Evolutionary conservation across 2,888 invertebrate genomes (phyloP).

Genomic region (Drosophila affinis): DNA sequence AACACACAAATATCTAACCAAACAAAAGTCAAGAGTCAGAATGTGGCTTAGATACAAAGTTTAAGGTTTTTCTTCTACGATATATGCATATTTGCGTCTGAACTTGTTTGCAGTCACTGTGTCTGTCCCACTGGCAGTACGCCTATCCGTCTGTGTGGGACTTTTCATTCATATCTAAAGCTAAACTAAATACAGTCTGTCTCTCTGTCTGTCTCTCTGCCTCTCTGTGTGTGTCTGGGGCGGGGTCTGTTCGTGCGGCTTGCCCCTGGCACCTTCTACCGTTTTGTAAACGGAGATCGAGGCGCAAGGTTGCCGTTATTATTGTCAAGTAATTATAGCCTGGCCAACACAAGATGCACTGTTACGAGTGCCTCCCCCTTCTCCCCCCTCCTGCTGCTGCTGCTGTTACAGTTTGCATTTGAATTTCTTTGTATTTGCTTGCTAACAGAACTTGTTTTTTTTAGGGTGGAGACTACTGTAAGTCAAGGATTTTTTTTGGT

Average conservation of each 20-base stretch:
- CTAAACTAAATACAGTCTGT: constrained; percentile 52
- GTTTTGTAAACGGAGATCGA: constrained; percentile 64
- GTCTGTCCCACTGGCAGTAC: constrained; percentile 45
- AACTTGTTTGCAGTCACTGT: constrained; percentile 50
- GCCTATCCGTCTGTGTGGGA: constrained; percentile 43
- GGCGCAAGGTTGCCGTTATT: constrained; percentile 76
- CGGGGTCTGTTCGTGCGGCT: constrained; percentile 11
- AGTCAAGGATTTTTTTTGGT: constrained; percentile 9
- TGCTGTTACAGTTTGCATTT: constrained; percentile 39
- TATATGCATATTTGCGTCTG: constrained; percentile 53
- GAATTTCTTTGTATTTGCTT: constrained; percentile 12
- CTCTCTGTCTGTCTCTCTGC: constrained; percentile 30
- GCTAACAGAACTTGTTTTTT: constrained; percentile 27
- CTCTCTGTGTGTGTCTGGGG: constrained; percentile 31
- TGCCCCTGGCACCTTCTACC: constrained; percentile 19
- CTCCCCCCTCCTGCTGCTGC: too few relatives aligned
- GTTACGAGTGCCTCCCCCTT: constrained; percentile 9
- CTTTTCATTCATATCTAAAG: constrained; percentile 66
- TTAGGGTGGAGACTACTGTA: constrained; percentile 18
- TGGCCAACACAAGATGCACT: constrained; percentile 51
- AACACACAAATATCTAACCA: constrained; percentile 15
- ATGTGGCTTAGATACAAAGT: constrained; percentile 55
- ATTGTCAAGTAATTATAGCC: constrained; percentile 69
- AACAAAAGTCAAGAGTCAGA: constrained; percentile 39
- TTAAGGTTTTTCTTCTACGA: constrained; percentile 59